Base-by-base conservation (phyloP, 2,797 vertebrate genomes). In the Iguana delicatissima region DNA sequence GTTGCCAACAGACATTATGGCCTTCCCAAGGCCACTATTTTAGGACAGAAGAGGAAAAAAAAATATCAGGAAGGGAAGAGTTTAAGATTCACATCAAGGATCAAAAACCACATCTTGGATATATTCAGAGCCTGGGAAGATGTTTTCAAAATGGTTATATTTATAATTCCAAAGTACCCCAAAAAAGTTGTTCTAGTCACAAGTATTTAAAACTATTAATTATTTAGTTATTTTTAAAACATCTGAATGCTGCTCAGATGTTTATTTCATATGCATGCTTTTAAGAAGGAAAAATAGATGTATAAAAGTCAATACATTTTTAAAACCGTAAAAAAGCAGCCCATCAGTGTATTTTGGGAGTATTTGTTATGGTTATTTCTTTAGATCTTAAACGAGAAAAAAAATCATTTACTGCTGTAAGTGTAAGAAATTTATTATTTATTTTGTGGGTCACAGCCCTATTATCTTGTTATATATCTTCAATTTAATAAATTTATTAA, bases 1-100 rank as follows among this genome's bases (percentile, higher is more conserved):
- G 90, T 95, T 92, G 74, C 90, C 92, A 92, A 94, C 89, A 95
- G 76, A 35, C 77, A 90, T 91, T 46, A 89, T 77, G 80, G 88
- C 86, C 0, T 4, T 82, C 38, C 72, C 92, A 93, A 93, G 94
- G 29, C 7, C 57, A 29, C 38, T n/a, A 35, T 89, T 85, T 67
- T 50, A 10, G 29, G 22, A 80, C 52, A 46, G 46, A 46, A 77
- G n/a, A 14, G 32, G 46, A 13, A 16, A 26, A 73, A 35, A 29
- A 14, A 46, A 52, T 85, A 73, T 55, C 46, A n/a, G 52, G 67
- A 85, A 32, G 29, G 22, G 38, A 42, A 46, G 3, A 35, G 14
- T 16, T 12, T 8, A 79, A 79, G 24, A 55, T 79, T 79, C 22
- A 79, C n/a, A 80, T 16, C 20, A 9, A 79, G 2, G 42, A 67